phyloP scores from a whole-genome alignment of 1,140 invertebrate species.

The Camponotus vicinus region DNA sequence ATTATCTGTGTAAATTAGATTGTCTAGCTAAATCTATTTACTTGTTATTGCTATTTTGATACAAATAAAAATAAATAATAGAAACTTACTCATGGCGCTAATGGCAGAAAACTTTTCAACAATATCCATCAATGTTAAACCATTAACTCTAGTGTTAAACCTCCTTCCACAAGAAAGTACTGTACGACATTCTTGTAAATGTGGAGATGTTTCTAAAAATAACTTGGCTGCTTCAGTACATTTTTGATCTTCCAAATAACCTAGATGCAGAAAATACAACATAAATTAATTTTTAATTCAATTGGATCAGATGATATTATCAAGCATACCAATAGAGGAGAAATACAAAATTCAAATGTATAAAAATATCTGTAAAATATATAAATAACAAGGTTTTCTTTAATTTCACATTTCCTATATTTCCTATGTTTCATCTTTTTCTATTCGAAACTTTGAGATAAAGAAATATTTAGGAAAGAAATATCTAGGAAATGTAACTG shows the following conservation, averaged over 20 bases:
- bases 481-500: background rate
- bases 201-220: conserved; percentile 83
- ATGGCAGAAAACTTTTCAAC: conserved; percentile 84
- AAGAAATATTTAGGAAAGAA: no score
- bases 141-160: conserved; percentile 82
- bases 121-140: conserved; percentile 82
- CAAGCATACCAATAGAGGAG: background rate
- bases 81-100: conserved; percentile 77
- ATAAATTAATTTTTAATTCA: conserved; percentile 3
- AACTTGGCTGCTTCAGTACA: conserved; percentile 82
- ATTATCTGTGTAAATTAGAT: background rate
- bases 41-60: background rate
- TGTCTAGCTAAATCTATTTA: conserved; percentile 23
- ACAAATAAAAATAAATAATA: conserved; percentile 15
- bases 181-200: conserved; percentile 84
- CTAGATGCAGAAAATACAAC: conserved; percentile 72
- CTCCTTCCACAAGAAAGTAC: conserved; percentile 79
- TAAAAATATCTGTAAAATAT: background rate
- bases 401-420: background rate
- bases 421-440: background rate
- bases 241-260: conserved; percentile 84
- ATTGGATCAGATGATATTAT: background rate
- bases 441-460: background rate
- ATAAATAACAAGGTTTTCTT: background rate
- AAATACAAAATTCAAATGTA: background rate